Conservation (phyloP, 2,113 vertebrate species). For the Podarcis muralis region DNA sequence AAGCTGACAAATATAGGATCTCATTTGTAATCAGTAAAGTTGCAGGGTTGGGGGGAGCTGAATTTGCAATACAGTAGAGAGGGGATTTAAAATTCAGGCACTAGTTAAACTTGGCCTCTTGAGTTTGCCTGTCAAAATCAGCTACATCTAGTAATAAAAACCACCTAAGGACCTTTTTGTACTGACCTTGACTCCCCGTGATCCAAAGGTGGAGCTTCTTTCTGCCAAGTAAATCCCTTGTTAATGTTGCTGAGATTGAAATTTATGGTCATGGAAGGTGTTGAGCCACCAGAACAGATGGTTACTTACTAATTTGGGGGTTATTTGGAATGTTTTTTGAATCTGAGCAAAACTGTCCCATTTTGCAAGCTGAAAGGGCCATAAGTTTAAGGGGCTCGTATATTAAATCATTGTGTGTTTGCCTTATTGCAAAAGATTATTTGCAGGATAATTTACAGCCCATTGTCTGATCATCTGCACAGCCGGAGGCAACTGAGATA, state of each 20-base stretch:
- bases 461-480: conserved; percentile 8
- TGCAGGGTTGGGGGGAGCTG: background rate
- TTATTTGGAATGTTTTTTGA: conserved; percentile 40
- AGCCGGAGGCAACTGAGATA: conserved; percentile 46
- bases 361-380: conserved; percentile 16
- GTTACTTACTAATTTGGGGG: conserved; percentile 52
- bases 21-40: background rate
- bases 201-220: background rate
- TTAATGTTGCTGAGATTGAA: conserved; percentile 50
- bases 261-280: conserved; percentile 61
- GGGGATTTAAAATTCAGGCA: no score
- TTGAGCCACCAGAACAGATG: conserved; percentile 61
- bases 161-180: background rate
- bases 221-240: conserved; percentile 49
- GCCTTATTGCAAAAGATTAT: conserved; percentile 11
- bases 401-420: conserved; percentile 43
- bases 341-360: conserved; percentile 28
- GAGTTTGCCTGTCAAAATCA: background rate
- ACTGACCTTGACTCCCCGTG: conserved; percentile 58
- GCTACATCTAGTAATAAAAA: background rate
- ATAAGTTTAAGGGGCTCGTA: conserved; percentile 8
- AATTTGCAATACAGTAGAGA: background rate
- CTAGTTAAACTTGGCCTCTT: background rate
- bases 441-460: conserved; percentile 38
- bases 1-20: background rate